phyloP scores from a whole-genome alignment of 2,113 vertebrate species.

The Peromyscus leucopus region DNA sequence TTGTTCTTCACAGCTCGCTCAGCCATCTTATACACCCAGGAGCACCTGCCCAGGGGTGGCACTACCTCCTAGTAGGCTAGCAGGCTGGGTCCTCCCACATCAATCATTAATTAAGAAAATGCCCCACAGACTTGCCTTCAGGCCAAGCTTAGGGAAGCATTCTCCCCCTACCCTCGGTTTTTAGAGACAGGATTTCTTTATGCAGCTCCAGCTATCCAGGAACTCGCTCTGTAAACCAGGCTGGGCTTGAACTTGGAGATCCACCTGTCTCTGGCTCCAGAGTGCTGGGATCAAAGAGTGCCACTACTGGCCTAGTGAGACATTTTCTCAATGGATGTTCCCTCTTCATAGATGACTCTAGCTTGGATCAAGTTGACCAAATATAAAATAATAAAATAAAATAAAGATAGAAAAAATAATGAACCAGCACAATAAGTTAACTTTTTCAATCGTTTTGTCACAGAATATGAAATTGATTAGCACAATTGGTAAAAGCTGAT shows the following conservation, averaged over 20 bases:
- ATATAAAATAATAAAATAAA: not conserved
- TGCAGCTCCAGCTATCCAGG: not conserved
- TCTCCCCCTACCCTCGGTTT: not conserved
- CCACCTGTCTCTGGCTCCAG: not conserved
- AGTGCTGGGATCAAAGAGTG: not conserved
- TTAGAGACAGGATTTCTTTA: not conserved
- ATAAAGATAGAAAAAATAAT: not conserved
- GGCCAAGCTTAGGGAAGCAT: not conserved
- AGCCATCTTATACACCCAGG: not conserved
- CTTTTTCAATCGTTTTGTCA: not conserved
- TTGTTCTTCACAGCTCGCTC: not conserved
- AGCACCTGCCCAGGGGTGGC: not conserved
- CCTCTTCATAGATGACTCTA: not conserved
- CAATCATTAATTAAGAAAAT: not conserved
- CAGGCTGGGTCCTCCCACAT: not conserved
- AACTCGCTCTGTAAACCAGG: not conserved
- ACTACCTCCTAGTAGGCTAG: not conserved
- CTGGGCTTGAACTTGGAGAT: not conserved
- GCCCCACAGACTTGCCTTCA: not conserved
- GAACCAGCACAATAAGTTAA: not conserved
- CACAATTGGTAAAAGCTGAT: not conserved
- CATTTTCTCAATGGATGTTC: not conserved
- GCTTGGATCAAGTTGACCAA: not conserved
- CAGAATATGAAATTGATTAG: not conserved
- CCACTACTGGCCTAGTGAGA: not conserved